A percentile compares a stretch with the other conserved stretches of the same genome.
phyloP scores from a whole-genome alignment of 2,797 vertebrate species.

The Oreochromis grahami region DNA sequence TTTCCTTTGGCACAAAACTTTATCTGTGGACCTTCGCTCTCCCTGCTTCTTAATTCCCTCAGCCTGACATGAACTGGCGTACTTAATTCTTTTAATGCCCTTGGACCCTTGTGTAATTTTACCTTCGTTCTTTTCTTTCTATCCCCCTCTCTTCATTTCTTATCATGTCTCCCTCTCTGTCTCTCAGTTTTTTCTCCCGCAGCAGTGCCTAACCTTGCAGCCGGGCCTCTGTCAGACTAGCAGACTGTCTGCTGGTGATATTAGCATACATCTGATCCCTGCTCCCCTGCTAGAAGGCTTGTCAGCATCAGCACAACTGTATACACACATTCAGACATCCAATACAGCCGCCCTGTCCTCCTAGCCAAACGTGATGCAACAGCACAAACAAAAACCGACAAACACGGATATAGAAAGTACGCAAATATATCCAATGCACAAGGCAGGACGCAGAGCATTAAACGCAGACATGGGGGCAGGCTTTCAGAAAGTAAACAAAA shows the following conservation, averaged over 20 bases:
- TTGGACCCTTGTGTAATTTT: conserved; percentile 27
- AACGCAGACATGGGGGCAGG: not conserved
- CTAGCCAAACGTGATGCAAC: conserved; percentile 32
- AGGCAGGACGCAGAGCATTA: not conserved
- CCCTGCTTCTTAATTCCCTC: conserved; percentile 32
- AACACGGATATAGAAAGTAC: not conserved
- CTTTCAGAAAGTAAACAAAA: not conserved
- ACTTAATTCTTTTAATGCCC: conserved; percentile 26
- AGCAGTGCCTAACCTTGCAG: conserved; percentile 23
- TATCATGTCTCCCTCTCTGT: not conserved
- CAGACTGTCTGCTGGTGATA: conserved; percentile 51
- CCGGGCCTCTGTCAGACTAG: conserved; percentile 35
- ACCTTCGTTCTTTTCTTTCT: not conserved
- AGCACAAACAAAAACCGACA: conserved; percentile 51
- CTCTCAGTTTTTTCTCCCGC: conserved; percentile 9
- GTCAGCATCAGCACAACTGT: conserved; percentile 52
- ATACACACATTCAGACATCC: conserved; percentile 52
- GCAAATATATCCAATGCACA: conserved; percentile 23
- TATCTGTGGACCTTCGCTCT: conserved; percentile 36
- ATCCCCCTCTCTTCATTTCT: not conserved
- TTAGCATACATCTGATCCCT: conserved; percentile 64
- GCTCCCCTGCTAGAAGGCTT: conserved; percentile 39
- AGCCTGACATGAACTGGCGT: conserved; percentile 42
- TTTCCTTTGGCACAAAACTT: conserved; percentile 46
- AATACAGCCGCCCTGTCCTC: conserved; percentile 36